Evolutionary conservation across 2,797 vertebrate species (phyloP), one percentile per base, ranked within the genome.

Genomic region (Ctenopoma kingsleyae): DNA sequence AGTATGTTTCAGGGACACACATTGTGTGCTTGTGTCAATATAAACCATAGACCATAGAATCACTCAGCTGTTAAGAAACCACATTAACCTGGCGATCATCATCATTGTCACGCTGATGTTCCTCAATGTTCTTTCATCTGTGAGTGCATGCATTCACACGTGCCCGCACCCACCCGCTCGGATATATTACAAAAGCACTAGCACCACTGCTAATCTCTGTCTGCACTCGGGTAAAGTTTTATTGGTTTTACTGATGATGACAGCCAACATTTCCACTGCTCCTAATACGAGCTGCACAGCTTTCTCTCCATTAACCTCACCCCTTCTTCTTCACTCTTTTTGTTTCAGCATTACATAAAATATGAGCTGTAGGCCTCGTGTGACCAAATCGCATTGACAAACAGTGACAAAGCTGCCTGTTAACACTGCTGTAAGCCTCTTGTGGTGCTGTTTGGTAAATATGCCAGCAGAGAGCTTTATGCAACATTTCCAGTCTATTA

Each of bases 371-470:
- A 17, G 10, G 47, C 51, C 62, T 84, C 77, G 78, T 90, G 82
- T 88, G 84, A 91, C 74, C 78, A 81, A 91, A 84, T 78, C 75
- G 35, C 67, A 82, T 77, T 75, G 80, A 88, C 81, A 78, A 83
- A 75, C 71, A 50, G 70, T 85, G 78, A 90, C 80, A 88, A 91
- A 92, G 85, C 85, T 57, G 76, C 76, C 70, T 82, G 86, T 87
- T 87, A 87, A 82, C 63, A 2, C 60, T 0, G 48, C 68, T 60
- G 62, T 91, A 91, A 91, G 83, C 87, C 57, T 75, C 76, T 83
- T 86, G 65, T 69, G 58, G 77, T 76, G 58, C 23, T 58, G 76
- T 83, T 84, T 81, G 23, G 52, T 71, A 88, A 90, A 91, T 84
- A 83, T 76, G 66, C 67, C 61, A 51, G 44, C 64, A 22, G 60